Percentiles rank a stretch among this genome's conserved stretches.
Evolutionary conservation across 2,797 vertebrate genomes (phyloP).

Genomic region (Sus cebifrons): DNA sequence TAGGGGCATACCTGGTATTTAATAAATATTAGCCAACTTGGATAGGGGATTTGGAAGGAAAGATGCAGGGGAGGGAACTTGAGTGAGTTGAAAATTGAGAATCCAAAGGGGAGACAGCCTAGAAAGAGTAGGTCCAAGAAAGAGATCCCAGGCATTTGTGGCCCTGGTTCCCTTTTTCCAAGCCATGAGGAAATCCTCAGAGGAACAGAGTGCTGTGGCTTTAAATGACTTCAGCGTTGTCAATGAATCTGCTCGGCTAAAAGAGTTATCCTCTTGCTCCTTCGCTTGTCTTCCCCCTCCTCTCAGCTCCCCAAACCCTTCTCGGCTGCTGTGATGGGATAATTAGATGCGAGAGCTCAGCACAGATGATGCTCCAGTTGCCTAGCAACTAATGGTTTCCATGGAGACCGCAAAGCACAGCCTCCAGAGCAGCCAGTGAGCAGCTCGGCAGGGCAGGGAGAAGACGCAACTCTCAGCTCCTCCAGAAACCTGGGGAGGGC

Average conservation of each 20-base stretch:
- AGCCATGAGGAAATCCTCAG: neutral
- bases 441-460: slow-evolving; percentile 90
- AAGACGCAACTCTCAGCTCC: slow-evolving; percentile 88
- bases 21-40: neutral
- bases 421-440: slow-evolving; percentile 92
- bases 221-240: slow-evolving; percentile 87
- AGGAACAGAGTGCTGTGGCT: slow-evolving; percentile 83
- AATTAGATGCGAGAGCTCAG: slow-evolving; percentile 94
- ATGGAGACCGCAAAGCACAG: slow-evolving; percentile 93
- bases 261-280: slow-evolving; percentile 89
- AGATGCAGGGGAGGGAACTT: neutral
- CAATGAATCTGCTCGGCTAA: slow-evolving; percentile 87
- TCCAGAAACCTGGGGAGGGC: slow-evolving; percentile 87
- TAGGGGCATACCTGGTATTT: neutral
- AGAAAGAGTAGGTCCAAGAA: neutral
- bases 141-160: slow-evolving; percentile 17
- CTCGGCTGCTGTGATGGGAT: slow-evolving; percentile 90
- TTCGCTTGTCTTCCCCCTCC: slow-evolving; percentile 83
- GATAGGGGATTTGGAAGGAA: neutral
- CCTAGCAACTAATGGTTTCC: slow-evolving; percentile 97
- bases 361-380: slow-evolving; percentile 94
- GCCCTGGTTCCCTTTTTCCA: neutral
- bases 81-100: slow-evolving; percentile 59
- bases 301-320: slow-evolving; percentile 89
- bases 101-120: neutral